Evolutionary conservation across 37 sponge, comb jelly and placozoan genomes (phyloP), one percentile per base, ranked within the genome.

Genomic region (Oopsacas minuta): DNA sequence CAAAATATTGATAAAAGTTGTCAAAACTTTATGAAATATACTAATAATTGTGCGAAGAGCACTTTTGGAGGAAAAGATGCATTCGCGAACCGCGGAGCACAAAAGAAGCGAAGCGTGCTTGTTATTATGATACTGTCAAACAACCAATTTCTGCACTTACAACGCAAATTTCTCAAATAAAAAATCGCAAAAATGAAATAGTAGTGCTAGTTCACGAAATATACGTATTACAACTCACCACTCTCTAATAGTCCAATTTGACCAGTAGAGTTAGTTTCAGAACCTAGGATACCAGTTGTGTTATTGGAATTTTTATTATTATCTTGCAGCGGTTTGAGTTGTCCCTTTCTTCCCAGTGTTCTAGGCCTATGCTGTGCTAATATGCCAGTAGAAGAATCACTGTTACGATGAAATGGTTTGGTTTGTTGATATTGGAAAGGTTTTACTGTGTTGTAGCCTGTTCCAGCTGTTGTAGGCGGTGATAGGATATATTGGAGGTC

Each of bases 181-280:
- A n/a, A n/a, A n/a, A n/a, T n/a, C n/a, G n/a, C n/a, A n/a, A n/a
- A n/a, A n/a, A n/a, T n/a, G n/a, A n/a, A n/a, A n/a, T n/a, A n/a
- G n/a, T n/a, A n/a, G n/a, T n/a, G n/a, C n/a, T n/a, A n/a, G n/a
- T n/a, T n/a, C n/a, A n/a, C n/a, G n/a, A n/a, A n/a, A n/a, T n/a
- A n/a, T n/a, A n/a, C n/a, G n/a, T n/a, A n/a, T n/a, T 61, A 25
- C 7, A 61, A 61, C 75, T 61, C 75, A 61, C 75, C 75, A 61
- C 28, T 12, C 28, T 61, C 75, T n/a, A 61, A 61, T 12, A 32
- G 75, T 12, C 75, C 75, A 20, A 3, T 5, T n/a, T 61, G 75
- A 61, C 3, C 5, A 61, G 20, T 34, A 61, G 7, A 61, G 28
- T n/a, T 61, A n/a, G 32, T n/a, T n/a, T 61, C 75, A 61, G 28